phyloP scores from a whole-genome alignment of 2,113 vertebrate genomes.

The Quiscalus mexicanus region DNA sequence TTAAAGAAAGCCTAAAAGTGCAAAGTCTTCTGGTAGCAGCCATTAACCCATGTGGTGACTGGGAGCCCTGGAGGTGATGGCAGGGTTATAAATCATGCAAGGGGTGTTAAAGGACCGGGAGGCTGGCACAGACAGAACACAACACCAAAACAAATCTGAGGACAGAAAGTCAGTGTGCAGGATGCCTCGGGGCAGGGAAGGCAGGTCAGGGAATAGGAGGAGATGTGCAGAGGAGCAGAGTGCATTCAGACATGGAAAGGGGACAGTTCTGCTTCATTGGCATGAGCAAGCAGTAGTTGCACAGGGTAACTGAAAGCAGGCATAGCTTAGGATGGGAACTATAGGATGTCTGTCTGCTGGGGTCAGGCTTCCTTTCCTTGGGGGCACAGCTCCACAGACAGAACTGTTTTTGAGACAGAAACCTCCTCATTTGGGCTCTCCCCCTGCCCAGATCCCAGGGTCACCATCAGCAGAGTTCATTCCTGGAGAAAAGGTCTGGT shows the following conservation, averaged over 20 bases:
- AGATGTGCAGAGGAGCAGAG: background rate
- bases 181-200: background rate
- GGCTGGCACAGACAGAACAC: background rate
- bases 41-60: background rate
- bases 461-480: background rate
- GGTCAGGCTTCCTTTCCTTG: background rate
- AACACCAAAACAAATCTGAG: conserved; percentile 5
- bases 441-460: background rate
- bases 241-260: background rate
- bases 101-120: background rate
- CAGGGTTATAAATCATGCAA: conserved; percentile 22
- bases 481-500: background rate
- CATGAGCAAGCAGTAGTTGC: background rate
- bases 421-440: background rate
- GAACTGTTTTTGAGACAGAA: background rate
- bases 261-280: background rate
- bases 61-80: background rate
- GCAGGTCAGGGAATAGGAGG: background rate
- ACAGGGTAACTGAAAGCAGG: background rate
- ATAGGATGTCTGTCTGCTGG: background rate
- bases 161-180: background rate
- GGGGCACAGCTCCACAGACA: background rate
- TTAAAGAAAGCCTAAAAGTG: background rate
- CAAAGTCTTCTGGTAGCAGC: background rate
- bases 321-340: background rate